Evolutionary conservation across 2,888 invertebrate species (phyloP).

Genomic region (Acrobasis suavella): DNA sequence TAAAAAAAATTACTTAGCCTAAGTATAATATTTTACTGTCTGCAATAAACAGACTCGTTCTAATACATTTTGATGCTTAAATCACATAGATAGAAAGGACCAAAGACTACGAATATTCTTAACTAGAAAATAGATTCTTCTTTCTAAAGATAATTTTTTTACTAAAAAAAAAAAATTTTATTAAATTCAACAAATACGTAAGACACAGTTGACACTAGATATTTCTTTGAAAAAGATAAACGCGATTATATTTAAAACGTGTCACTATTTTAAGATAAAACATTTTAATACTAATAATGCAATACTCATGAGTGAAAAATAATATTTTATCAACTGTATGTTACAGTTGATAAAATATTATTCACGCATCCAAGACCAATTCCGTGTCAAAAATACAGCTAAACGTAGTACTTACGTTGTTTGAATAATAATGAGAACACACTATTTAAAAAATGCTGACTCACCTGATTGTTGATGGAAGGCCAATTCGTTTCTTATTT

Average conservation of each 20-base stretch:
- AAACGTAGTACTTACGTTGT: no score
- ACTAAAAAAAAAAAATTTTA: conserved; percentile 11
- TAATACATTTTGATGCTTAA: not conserved
- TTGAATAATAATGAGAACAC: no score
- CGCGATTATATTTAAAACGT: not conserved
- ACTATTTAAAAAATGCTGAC: no score
- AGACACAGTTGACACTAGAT: conserved; percentile 15
- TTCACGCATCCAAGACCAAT: not conserved
- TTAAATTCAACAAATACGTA: conserved; percentile 16
- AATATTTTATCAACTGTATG: no score
- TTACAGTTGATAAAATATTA: not conserved
- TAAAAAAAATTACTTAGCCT: not conserved
- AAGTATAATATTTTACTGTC: not conserved
- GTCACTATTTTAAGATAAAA: not conserved
- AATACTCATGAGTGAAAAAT: not conserved
- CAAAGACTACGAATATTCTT: not conserved
- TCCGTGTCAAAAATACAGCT: no score
- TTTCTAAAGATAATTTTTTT: not conserved
- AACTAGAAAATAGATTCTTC: conserved; percentile 12
- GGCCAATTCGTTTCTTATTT: no score
- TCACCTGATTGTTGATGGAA: no score
- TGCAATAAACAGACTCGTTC: conserved; percentile 5
- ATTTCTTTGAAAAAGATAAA: not conserved
- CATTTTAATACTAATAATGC: not conserved
- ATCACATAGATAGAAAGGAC: conserved; percentile 17